A percentile compares a stretch with the other conserved stretches of the same genome.
Evolutionary conservation across 2,797 vertebrate genomes (phyloP).

Genomic region (Allobates femoralis): DNA sequence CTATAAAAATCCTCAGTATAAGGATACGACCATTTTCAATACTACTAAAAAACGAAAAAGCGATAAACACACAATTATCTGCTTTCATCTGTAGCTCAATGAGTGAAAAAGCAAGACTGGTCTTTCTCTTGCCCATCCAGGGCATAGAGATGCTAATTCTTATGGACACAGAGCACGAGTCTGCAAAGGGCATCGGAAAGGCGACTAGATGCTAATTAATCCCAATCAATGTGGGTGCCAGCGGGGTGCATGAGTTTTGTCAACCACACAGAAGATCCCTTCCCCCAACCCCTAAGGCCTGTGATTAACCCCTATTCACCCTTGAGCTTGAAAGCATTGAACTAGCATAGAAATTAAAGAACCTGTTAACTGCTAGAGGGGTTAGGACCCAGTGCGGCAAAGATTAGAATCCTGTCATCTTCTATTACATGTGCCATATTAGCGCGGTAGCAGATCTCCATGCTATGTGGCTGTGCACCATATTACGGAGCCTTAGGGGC

Average conservation of each 20-base stretch:
- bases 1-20: too few species aligned
- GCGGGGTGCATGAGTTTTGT: background rate
- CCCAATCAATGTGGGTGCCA: conserved; percentile 52
- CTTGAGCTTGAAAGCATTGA: conserved; percentile 34
- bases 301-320: conserved; percentile 53
- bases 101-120: background rate
- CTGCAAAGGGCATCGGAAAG: conserved; percentile 68
- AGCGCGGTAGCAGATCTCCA: too few species aligned
- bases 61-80: background rate
- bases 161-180: conserved; percentile 48
- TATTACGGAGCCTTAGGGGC: background rate
- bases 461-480: background rate
- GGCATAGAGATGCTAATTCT: conserved; percentile 52
- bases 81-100: background rate
- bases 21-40: background rate
- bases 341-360: conserved; percentile 3
- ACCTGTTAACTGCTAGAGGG: background rate
- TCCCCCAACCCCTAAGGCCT: conserved; percentile 26
- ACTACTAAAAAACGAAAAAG: background rate
- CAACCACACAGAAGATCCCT: conserved; percentile 50
- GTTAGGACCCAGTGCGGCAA: background rate
- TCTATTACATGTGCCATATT: background rate
- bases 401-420: background rate
- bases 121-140: conserved; percentile 21
- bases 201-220: conserved; percentile 69